Base-by-base conservation (phyloP, 2,888 invertebrate genomes). In the Scaptomyza cyrtandrae region DNA sequence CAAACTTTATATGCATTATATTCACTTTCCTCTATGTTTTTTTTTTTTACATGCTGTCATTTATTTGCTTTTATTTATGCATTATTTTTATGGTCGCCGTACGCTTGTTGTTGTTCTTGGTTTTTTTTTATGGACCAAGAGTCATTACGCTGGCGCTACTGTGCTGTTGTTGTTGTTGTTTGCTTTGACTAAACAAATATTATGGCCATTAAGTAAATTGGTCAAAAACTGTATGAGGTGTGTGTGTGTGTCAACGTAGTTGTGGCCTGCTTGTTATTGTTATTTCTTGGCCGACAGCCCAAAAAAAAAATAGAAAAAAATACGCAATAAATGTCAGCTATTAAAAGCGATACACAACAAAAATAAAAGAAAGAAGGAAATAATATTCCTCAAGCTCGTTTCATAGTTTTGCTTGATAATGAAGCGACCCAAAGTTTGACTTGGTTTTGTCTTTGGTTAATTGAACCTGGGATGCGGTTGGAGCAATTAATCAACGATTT, bases 161-260 rank as follows among this genome's bases (percentile, higher is more conserved):
- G 62, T 33, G 53, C 45, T 85, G n/a, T 29, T 71, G 54, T 59
- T 71, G 54, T 57, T 79, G 61, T 57, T 80, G 65, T 80, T 86
- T 84, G 82, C 80, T 71, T 82, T 80, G 85, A 87, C 86, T 85
- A 87, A 85, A 85, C 87, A 87, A 85, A 85, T 87, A 87, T 85
- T 85, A 80, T 82, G 82, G 82, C 87, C 84, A 85, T 85, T 85
- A 85, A 85, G 71, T 78, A 87, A 85, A 85, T 85, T 85, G 84
- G 80, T 85, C 81, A 78, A 75, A 78, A 77, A 77, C 63, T 77
- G 48, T 61, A 37, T 27, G 7, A 43, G 39, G 1, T 76, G 73
- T 54, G 50, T 60, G 46, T 57, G 31, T 39, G 37, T 43, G 14
- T 41, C 19, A 43, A 35, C 24, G 46, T 35, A 37, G 24, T 3